A percentile compares a stretch with the other conserved stretches of the same genome.
phyloP scores from a whole-genome alignment of 2,113 vertebrate species.

The Noctilio leporinus region DNA sequence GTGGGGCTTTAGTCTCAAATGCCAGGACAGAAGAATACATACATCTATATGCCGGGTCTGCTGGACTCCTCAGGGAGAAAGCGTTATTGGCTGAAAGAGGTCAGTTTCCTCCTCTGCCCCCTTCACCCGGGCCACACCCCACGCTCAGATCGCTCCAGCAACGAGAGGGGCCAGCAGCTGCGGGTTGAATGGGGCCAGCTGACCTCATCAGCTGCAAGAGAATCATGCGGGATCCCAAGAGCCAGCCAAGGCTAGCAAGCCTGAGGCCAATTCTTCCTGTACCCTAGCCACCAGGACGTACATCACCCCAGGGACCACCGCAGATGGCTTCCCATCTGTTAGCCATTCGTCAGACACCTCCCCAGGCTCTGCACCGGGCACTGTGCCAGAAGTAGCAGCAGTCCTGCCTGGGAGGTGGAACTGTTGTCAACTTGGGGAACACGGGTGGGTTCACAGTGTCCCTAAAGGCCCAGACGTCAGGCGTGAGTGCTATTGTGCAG shows the following conservation, averaged over 20 bases:
- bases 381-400: neutral
- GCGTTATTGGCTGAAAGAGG: neutral
- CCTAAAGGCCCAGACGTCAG: neutral
- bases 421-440: neutral
- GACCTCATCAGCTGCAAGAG: neutral
- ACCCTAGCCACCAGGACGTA: neutral
- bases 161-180: neutral
- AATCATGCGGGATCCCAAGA: neutral
- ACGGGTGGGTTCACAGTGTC: neutral
- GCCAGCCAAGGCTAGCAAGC: neutral
- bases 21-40: neutral
- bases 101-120: neutral
- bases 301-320: neutral
- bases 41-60: neutral
- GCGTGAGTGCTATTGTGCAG: neutral
- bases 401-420: neutral
- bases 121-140: neutral
- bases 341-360: neutral
- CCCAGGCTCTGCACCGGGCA: neutral
- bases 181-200: neutral
- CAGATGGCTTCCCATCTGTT: neutral
- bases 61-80: neutral
- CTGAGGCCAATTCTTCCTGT: neutral
- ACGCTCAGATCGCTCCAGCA: no score
- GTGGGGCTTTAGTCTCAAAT: neutral